A percentile compares a stretch with the other conserved stretches of the same genome.
These are phyloP conservation scores for Dascillus cervinus DNA, from an alignment of 2,888 invertebrate species.

Conservation along the genomic window DNA sequence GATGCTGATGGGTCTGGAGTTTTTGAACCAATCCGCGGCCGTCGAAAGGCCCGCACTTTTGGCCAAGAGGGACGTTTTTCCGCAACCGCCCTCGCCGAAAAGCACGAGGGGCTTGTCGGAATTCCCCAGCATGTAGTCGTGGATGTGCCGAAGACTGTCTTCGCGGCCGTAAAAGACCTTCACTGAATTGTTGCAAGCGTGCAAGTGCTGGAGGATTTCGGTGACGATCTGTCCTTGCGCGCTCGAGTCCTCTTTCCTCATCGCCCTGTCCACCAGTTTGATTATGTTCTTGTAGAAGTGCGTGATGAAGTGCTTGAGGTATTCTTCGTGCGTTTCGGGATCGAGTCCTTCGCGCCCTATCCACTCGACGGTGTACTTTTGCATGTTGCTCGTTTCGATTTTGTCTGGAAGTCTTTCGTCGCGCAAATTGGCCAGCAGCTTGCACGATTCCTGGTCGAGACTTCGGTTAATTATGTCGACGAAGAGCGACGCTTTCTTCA, in stretches of 20 bases:
- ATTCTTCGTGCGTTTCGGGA: constrained; percentile 86
- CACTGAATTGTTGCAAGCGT: constrained; percentile 90
- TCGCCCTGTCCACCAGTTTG: constrained; percentile 87
- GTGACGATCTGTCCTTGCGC: constrained; percentile 91
- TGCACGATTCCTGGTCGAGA: constrained; percentile 88
- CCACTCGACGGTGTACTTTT: constrained; percentile 96
- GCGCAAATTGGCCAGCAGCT: constrained; percentile 77
- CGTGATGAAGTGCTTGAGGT: constrained; percentile 86
- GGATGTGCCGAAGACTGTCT: constrained; percentile 71
- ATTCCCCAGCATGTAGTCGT: constrained; percentile 74
- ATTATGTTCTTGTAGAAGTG: constrained; percentile 91
- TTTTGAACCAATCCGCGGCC: constrained; percentile 63
- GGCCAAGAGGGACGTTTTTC: constrained; percentile 92
- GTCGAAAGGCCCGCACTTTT: constrained; percentile 78
- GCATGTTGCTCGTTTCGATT: constrained; percentile 81
- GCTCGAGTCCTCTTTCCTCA: constrained; percentile 92
- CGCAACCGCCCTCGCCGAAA: constrained; percentile 95
- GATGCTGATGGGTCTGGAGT: constrained; percentile 74
- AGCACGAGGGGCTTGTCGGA: constrained; percentile 85
- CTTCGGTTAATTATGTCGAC: constrained; percentile 90
- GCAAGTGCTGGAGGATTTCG: constrained; percentile 89
- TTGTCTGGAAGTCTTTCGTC: constrained; percentile 85
- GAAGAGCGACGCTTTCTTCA: constrained; percentile 90
- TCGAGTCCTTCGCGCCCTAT: constrained; percentile 92
- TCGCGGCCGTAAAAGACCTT: constrained; percentile 88